These are phyloP conservation scores for Kradibia gibbosae DNA, from an alignment of 1,140 invertebrate genomes.

Conservation along the genomic window DNA sequence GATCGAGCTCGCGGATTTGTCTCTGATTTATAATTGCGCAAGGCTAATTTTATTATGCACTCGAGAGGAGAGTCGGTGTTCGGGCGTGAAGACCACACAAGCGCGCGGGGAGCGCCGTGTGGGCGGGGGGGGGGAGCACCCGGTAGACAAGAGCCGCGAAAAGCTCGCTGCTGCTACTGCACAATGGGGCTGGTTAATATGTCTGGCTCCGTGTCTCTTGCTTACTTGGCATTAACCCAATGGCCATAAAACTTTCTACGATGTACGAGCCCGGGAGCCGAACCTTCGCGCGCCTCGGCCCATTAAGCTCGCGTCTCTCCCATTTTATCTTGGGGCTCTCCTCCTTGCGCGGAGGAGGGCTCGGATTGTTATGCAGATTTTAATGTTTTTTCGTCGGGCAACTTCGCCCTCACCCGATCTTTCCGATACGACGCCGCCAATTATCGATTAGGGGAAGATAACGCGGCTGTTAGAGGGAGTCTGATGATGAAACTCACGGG, in stretches of 20 bases:
- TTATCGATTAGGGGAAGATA: constrained; percentile 24
- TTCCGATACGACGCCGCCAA: neutral
- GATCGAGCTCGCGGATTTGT: neutral
- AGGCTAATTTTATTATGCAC: constrained; percentile 2
- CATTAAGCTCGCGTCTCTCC: neutral
- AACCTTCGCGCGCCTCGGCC: neutral
- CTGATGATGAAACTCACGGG: too few species aligned
- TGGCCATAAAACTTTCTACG: neutral
- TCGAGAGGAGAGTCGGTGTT: too few species aligned
- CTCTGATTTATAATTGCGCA: constrained; percentile 27
- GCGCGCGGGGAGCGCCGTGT: too few species aligned
- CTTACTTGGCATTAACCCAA: neutral
- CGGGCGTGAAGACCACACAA: too few species aligned
- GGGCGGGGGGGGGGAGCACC: neutral
- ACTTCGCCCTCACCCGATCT: too few species aligned
- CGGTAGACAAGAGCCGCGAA: neutral
- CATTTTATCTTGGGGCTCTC: neutral
- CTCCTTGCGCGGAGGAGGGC: neutral
- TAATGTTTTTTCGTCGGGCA: neutral
- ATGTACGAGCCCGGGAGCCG: neutral
- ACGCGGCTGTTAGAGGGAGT: neutral
- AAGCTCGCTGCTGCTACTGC: neutral
- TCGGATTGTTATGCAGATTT: neutral
- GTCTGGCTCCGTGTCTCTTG: neutral
- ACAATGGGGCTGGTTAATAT: neutral